These are phyloP conservation scores for Glandiceps talaboti DNA, from an alignment of 53 echinoderm and acorn worm species.

Conservation along the genomic window DNA sequence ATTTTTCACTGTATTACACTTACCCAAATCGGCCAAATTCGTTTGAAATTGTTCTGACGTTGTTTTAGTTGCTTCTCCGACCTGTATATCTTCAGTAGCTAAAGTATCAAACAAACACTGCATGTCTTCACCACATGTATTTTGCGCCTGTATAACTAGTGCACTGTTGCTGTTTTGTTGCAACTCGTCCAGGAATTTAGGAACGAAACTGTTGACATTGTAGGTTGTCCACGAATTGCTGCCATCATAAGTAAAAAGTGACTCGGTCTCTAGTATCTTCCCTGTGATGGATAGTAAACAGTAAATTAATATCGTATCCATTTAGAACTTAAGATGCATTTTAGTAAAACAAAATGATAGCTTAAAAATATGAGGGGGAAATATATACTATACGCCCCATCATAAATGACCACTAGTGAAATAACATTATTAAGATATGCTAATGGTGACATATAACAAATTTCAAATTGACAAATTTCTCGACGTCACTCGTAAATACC, in stretches of 20 bases:
- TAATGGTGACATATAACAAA: too few relatives aligned
- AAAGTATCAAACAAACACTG: constrained; percentile 65
- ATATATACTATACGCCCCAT: too few relatives aligned
- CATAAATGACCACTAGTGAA: too few relatives aligned
- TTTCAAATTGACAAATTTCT: too few relatives aligned
- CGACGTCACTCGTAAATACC: too few relatives aligned
- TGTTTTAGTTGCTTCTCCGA: constrained; percentile 26
- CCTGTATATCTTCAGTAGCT: constrained; percentile 27
- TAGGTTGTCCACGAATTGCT: constrained; percentile 12
- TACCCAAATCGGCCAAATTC: constrained; percentile 27
- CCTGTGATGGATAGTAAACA: constrained; percentile 12
- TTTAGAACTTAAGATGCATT: too few relatives aligned
- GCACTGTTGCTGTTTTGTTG: constrained; percentile 7
- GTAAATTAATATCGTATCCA: too few relatives aligned
- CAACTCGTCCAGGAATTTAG: constrained; percentile 42
- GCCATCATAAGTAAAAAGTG: constrained; percentile 17
- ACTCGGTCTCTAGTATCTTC: constrained; percentile 8
- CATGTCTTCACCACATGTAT: constrained; percentile 32
- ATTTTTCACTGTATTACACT: too few relatives aligned
- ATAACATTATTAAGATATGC: too few relatives aligned
- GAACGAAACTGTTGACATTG: constrained; percentile 31
- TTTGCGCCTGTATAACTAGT: constrained; percentile 29
- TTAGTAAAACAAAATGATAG: too few relatives aligned
- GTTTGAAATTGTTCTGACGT: constrained; percentile 14
- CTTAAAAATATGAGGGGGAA: too few relatives aligned